These are phyloP conservation scores for Megaptera novaeangliae DNA, from an alignment of 2,113 vertebrate genomes.

Conservation along the genomic window DNA sequence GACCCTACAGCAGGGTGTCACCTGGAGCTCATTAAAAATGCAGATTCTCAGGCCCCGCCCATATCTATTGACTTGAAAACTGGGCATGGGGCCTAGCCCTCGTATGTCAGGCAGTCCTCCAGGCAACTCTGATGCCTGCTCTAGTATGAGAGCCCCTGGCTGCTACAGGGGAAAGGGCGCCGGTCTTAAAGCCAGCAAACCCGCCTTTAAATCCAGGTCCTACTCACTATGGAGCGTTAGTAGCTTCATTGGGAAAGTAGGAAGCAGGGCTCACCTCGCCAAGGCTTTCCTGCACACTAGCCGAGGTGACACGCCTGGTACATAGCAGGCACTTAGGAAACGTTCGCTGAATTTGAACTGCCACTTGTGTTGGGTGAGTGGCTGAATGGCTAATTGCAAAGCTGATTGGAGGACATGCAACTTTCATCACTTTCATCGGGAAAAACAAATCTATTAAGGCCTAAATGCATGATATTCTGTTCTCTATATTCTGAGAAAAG, in stretches of 20 bases:
- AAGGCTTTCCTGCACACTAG: not conserved
- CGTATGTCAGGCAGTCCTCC: too few species aligned
- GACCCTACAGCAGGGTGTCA: rapidly evolving
- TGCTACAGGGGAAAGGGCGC: rapidly evolving
- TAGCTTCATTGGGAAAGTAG: not conserved
- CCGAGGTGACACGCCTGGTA: not conserved
- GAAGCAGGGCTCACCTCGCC: not conserved
- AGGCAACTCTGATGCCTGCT: too few species aligned
- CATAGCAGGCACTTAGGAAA: conserved; percentile 57
- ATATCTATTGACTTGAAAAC: not conserved
- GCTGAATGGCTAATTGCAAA: conserved; percentile 36
- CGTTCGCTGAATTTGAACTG: conserved; percentile 1
- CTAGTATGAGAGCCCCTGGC: not conserved
- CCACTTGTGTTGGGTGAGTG: conserved; percentile 48
- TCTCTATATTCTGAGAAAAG: not conserved
- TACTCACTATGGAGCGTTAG: rapidly evolving
- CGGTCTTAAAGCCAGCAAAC: not conserved
- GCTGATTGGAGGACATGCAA: conserved; percentile 45
- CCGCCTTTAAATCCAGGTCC: not conserved
- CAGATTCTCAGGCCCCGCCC: not conserved
- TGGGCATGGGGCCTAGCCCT: not conserved
- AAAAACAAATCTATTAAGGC: conserved; percentile 49
- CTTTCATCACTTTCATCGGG: conserved; percentile 55
- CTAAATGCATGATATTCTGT: not conserved
- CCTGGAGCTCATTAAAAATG: not conserved